phyloP scores from a whole-genome alignment of 1,140 invertebrate species.

The Calosoma granatense region DNA sequence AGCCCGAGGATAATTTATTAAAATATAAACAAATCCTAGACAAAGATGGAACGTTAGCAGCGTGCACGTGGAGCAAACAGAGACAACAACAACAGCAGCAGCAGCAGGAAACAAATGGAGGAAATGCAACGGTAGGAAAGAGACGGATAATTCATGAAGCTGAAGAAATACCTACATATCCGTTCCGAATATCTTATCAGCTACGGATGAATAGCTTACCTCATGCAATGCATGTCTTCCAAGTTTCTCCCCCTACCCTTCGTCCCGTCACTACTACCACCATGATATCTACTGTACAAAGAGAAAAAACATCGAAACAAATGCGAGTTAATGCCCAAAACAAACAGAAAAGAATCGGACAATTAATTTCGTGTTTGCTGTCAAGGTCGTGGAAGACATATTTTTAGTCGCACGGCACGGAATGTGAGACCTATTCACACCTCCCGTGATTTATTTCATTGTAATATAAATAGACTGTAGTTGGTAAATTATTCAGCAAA shows the following conservation, averaged over 20 bases:
- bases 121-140: not conserved
- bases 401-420: no score
- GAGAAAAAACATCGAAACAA: not conserved
- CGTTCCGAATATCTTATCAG: constrained; percentile 18
- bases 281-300: no score
- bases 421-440: no score
- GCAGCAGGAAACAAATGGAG: not conserved
- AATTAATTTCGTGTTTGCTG: not conserved
- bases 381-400: no score
- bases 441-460: no score
- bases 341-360: not conserved
- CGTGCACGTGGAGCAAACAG: not conserved
- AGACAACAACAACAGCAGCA: not conserved
- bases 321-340: no score
- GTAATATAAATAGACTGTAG: no score
- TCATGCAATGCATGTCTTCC: constrained; percentile 15
- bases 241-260: not conserved
- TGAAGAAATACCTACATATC: constrained; percentile 15
- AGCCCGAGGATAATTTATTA: not conserved
- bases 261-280: no score
- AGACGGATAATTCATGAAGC: not conserved
- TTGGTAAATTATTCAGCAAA: no score
- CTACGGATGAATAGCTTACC: constrained; percentile 17
- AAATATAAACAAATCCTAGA: not conserved
- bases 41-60: not conserved